Evolutionary conservation across 2,888 invertebrate species (phyloP).

Genomic region (Corythucha ciliata): DNA sequence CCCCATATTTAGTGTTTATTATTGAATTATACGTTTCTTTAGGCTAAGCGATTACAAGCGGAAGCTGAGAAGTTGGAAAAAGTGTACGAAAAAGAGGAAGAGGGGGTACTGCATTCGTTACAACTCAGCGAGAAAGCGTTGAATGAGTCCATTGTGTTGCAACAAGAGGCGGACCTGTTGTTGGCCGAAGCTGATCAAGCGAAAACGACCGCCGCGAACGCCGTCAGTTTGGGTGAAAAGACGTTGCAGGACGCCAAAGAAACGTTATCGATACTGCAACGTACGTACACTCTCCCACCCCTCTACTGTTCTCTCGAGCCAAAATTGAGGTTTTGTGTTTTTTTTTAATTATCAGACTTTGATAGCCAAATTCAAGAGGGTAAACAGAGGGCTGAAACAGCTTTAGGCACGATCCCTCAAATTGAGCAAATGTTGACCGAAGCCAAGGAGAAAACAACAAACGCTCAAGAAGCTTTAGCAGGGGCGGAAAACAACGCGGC

Average conservation of each 20-base stretch:
- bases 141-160: conserved; percentile 53
- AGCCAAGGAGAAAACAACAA: conserved; percentile 59
- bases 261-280: conserved; percentile 59
- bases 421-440: conserved; percentile 63
- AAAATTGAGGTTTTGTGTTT: too few species aligned
- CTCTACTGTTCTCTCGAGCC: too few species aligned
- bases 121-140: conserved; percentile 41
- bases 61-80: conserved; percentile 60
- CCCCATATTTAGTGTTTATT: too few species aligned
- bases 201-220: conserved; percentile 66
- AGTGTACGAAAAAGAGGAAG: conserved; percentile 42
- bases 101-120: conserved; percentile 42
- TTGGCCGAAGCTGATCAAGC: conserved; percentile 68
- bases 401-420: conserved; percentile 61
- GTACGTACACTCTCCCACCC: too few species aligned
- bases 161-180: conserved; percentile 68
- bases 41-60: conserved; percentile 46
- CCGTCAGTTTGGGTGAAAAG: conserved; percentile 74
- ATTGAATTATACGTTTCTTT: too few species aligned
- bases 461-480: conserved; percentile 59
- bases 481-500: conserved; percentile 71
- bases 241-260: conserved; percentile 69
- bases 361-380: conserved; percentile 81
- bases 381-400: conserved; percentile 67
- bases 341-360: conserved; percentile 53